phyloP scores from a whole-genome alignment of 1,140 invertebrate genomes.

The Ceratina japonica region DNA sequence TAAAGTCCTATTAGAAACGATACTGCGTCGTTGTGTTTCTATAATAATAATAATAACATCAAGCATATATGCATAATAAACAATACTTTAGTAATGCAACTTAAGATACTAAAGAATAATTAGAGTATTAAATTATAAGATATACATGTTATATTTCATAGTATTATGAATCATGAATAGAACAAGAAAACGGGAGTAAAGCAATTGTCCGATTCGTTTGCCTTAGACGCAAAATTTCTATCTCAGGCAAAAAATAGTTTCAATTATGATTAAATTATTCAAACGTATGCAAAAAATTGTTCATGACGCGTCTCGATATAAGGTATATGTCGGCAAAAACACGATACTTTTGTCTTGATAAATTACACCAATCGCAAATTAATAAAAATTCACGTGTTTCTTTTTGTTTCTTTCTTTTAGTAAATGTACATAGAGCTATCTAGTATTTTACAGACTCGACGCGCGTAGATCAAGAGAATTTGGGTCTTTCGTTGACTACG shows the following conservation, averaged over 20 bases:
- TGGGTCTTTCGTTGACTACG: slow-evolving; percentile 12
- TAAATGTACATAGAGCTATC: slow-evolving; percentile 50
- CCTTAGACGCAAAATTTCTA: neutral
- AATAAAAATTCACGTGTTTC: slow-evolving; percentile 23
- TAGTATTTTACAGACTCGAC: slow-evolving; percentile 46
- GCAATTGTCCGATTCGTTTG: slow-evolving; percentile 27
- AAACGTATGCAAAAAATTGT: neutral
- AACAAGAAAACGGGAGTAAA: slow-evolving; percentile 56
- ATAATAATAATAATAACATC: slow-evolving; percentile 50
- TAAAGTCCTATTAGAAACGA: slow-evolving; percentile 45
- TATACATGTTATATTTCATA: slow-evolving; percentile 59
- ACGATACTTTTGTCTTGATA: slow-evolving; percentile 21
- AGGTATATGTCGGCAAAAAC: slow-evolving; percentile 30
- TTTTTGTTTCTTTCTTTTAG: slow-evolving; percentile 25
- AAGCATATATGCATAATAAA: slow-evolving; percentile 48
- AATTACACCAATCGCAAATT: slow-evolving; percentile 30
- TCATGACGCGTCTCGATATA: too few relatives aligned
- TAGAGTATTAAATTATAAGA: slow-evolving; percentile 72
- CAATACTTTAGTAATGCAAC: slow-evolving; percentile 59
- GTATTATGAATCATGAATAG: slow-evolving; percentile 65
- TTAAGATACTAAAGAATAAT: slow-evolving; percentile 58
- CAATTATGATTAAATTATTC: slow-evolving; percentile 26
- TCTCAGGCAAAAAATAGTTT: slow-evolving; percentile 15
- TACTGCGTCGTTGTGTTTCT: slow-evolving; percentile 37
- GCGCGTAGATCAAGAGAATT: slow-evolving; percentile 42